Evolutionary conservation across 2,888 invertebrate species (phyloP).

Genomic region (Pycnomerus fuliginosus): DNA sequence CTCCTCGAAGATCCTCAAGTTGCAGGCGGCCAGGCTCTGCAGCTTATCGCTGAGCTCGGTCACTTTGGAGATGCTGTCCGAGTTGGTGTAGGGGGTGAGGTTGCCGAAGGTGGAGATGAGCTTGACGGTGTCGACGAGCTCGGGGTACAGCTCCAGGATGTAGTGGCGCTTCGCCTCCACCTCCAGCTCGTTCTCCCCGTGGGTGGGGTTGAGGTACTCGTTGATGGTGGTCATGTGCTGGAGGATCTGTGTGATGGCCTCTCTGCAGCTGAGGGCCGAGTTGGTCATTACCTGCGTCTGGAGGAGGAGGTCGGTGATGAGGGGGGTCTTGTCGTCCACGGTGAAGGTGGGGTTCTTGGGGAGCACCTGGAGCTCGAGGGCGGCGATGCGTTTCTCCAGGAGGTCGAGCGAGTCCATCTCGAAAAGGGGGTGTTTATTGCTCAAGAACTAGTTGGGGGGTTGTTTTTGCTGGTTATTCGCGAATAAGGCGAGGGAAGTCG

Average conservation of each 20-base stretch:
- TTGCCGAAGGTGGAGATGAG: constrained; percentile 49
- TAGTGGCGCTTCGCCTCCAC: constrained; percentile 54
- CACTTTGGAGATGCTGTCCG: constrained; percentile 50
- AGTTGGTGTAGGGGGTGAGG: constrained; percentile 50
- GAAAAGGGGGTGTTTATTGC: no score
- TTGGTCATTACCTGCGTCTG: constrained; percentile 55
- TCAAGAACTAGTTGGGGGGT: no score
- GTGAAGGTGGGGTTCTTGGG: constrained; percentile 39
- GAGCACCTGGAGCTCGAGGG: constrained; percentile 53
- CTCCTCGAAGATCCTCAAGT: constrained; percentile 50
- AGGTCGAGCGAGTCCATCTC: constrained; percentile 44
- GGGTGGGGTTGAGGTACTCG: constrained; percentile 52
- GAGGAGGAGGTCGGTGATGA: constrained; percentile 52
- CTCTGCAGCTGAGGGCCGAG: constrained; percentile 56
- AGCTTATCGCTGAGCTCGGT: constrained; percentile 53
- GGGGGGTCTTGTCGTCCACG: constrained; percentile 36
- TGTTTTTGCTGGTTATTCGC: no score
- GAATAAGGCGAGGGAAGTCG: no score
- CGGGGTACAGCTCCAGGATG: constrained; percentile 52
- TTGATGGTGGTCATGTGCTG: constrained; percentile 54
- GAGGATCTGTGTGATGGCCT: constrained; percentile 52
- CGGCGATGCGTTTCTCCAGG: constrained; percentile 53
- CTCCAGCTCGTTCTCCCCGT: constrained; percentile 52
- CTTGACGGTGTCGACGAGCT: constrained; percentile 50
- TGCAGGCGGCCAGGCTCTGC: constrained; percentile 48